phyloP scores from a whole-genome alignment of 1,140 invertebrate genomes.

The Globodera ellingtonae region DNA sequence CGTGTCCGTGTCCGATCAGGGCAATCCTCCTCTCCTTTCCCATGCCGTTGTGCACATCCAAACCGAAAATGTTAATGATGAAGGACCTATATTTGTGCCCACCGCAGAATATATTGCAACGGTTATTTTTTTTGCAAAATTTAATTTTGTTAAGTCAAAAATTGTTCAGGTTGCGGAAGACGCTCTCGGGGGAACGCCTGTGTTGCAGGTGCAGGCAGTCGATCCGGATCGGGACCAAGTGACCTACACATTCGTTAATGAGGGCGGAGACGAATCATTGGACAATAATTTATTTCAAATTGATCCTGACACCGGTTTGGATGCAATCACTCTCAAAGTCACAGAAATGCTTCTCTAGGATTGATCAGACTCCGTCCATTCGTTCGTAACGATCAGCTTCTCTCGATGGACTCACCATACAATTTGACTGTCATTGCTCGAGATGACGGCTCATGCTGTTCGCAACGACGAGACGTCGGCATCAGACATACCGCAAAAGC shows the following conservation, averaged over 20 bases:
- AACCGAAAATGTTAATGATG: slow-evolving; percentile 62
- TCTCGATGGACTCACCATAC: slow-evolving; percentile 40
- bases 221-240: slow-evolving; percentile 61
- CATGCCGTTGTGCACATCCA: slow-evolving; percentile 71
- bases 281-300: slow-evolving; percentile 54
- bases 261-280: slow-evolving; percentile 34
- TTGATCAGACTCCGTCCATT: slow-evolving; percentile 50
- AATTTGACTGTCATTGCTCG: slow-evolving; percentile 58
- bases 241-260: slow-evolving; percentile 52
- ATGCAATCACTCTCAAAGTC: not conserved
- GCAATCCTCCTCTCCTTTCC: slow-evolving; percentile 79
- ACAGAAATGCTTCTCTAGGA: slow-evolving; percentile 33
- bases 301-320: slow-evolving; percentile 56
- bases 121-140: not conserved
- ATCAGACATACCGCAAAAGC: slow-evolving; percentile 35
- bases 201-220: slow-evolving; percentile 56
- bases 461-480: slow-evolving; percentile 7
- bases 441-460: slow-evolving; percentile 62
- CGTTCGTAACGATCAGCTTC: slow-evolving; percentile 43
- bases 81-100: slow-evolving; percentile 56
- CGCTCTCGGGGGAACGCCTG: slow-evolving; percentile 59
- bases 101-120: slow-evolving; percentile 57
- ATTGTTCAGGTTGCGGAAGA: slow-evolving; percentile 55
- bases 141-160: not conserved
- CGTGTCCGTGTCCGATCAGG: slow-evolving; percentile 83